phyloP scores from a whole-genome alignment of 2,797 vertebrate species.

The Squalus acanthias region DNA sequence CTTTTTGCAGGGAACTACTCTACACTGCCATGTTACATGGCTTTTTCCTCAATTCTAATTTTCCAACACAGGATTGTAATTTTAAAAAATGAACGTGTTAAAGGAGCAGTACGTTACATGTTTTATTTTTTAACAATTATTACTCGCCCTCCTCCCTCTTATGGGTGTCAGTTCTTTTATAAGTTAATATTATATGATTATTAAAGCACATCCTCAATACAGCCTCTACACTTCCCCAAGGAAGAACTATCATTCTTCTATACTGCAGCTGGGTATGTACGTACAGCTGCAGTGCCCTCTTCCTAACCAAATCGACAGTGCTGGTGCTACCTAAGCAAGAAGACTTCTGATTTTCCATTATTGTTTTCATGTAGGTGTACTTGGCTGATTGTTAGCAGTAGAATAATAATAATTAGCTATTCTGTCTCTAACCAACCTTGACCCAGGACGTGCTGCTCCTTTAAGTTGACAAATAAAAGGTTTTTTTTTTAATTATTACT shows the following conservation, averaged over 20 bases:
- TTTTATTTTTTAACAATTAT: constrained; percentile 24
- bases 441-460: constrained; percentile 28
- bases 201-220: not conserved
- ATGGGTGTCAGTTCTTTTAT: not conserved
- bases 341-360: not conserved
- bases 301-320: not conserved
- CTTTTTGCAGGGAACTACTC: not conserved
- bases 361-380: constrained; percentile 9
- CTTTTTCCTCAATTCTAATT: not conserved
- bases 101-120: constrained; percentile 25
- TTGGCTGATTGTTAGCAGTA: not conserved
- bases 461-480: not conserved
- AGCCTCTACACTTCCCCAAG: not conserved
- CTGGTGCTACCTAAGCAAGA: not conserved
- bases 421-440: not conserved
- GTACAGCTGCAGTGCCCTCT: not conserved
- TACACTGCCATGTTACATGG: constrained; percentile 3
- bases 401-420: constrained; percentile 3
- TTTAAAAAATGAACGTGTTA: constrained; percentile 14
- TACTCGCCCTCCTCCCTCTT: too few species aligned
- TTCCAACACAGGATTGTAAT: not conserved
- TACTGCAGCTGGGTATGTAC: not conserved
- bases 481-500: constrained; percentile 19
- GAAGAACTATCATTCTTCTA: not conserved
- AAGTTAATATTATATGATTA: not conserved